Conservation (phyloP, 92 coral and sea anemone genomes). For the Porites lobata region DNA sequence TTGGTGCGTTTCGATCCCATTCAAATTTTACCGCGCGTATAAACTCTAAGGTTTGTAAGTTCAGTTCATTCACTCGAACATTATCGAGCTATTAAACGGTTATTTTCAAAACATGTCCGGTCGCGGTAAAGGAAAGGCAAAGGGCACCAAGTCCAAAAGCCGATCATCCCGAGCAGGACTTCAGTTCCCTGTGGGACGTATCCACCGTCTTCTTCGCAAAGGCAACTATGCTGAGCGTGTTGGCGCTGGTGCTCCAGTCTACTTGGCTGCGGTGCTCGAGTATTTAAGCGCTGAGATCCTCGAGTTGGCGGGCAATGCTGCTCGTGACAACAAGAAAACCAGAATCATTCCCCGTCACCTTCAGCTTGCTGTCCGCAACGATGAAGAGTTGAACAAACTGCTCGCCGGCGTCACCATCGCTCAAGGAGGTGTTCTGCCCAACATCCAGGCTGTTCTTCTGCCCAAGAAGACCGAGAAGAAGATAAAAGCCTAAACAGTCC, state of each 20-base stretch:
- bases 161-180: slow-evolving; percentile 90
- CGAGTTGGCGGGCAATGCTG: slow-evolving; percentile 82
- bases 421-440: too few species aligned
- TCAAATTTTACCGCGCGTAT: too few species aligned
- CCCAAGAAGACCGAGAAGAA: too few species aligned
- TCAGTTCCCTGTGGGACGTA: slow-evolving; percentile 82
- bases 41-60: too few species aligned
- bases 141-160: slow-evolving; percentile 83
- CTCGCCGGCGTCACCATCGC: too few species aligned
- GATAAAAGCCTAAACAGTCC: too few species aligned
- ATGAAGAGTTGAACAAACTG: slow-evolving; percentile 49
- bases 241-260: slow-evolving; percentile 92
- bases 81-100: too few species aligned
- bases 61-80: too few species aligned
- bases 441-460: too few species aligned
- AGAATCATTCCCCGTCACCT: slow-evolving; percentile 86
- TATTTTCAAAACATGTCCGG: slow-evolving; percentile 66
- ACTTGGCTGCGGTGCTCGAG: slow-evolving; percentile 65
- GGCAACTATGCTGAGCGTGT: slow-evolving; percentile 85
- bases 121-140: slow-evolving; percentile 92
- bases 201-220: slow-evolving; percentile 66
- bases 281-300: slow-evolving; percentile 59
- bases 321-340: slow-evolving; percentile 88
- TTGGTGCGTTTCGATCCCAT: too few species aligned
- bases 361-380: slow-evolving; percentile 80